Evolutionary conservation across 1,140 invertebrate species (phyloP).

Genomic region (Lethrus apterus): DNA sequence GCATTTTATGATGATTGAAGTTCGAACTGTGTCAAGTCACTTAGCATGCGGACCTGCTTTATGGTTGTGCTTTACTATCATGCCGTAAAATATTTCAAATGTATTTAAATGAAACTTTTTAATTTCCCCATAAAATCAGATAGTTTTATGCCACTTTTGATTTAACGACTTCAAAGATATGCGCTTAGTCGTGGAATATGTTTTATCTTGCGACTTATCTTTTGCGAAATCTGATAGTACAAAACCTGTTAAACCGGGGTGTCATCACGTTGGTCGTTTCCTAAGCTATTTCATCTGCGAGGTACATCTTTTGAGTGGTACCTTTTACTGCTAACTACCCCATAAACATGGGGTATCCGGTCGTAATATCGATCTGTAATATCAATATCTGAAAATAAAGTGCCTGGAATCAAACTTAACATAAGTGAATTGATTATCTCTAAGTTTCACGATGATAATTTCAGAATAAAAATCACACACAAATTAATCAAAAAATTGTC

Average conservation of each 20-base stretch:
- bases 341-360: slow-evolving; percentile 14
- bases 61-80: slow-evolving; percentile 34
- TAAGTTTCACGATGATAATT: too few species aligned
- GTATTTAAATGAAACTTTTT: slow-evolving; percentile 39
- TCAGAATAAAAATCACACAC: too few species aligned
- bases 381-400: slow-evolving; percentile 15
- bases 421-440: too few species aligned
- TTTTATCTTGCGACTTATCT: slow-evolving; percentile 10
- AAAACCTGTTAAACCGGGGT: slow-evolving; percentile 14
- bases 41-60: slow-evolving; percentile 35
- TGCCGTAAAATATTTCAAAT: slow-evolving; percentile 36
- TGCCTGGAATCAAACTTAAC: too few species aligned
- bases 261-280: slow-evolving; percentile 10
- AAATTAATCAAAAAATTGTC: too few species aligned
- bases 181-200: slow-evolving; percentile 8
- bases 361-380: slow-evolving; percentile 10
- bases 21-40: slow-evolving; percentile 35
- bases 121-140: slow-evolving; percentile 37
- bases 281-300: slow-evolving; percentile 1
- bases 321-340: slow-evolving; percentile 16
- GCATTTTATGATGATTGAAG: slow-evolving; percentile 37
- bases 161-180: slow-evolving; percentile 24
- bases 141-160: slow-evolving; percentile 33
- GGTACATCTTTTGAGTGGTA: slow-evolving; percentile 7
- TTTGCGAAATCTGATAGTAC: slow-evolving; percentile 14